These are phyloP conservation scores for Sitobion miscanthi DNA, from an alignment of 1,140 invertebrate species.

Conservation along the genomic window DNA sequence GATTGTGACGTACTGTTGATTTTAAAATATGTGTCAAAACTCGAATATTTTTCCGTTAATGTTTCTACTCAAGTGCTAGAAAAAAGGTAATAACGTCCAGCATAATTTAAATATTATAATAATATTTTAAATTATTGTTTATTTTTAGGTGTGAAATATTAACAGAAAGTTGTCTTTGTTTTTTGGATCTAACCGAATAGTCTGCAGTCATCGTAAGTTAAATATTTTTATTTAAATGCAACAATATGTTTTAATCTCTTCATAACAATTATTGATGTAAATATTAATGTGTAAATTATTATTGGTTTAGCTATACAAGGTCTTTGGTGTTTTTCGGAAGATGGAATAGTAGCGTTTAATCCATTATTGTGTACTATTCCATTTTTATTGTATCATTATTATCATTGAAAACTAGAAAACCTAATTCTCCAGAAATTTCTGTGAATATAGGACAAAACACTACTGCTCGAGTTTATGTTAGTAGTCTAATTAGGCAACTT, in stretches of 20 bases:
- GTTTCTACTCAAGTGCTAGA: conserved; percentile 75
- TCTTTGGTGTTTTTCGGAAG: conserved; percentile 79
- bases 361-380: conserved; percentile 83
- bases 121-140: neutral
- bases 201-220: conserved; percentile 78
- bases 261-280: conserved; percentile 62
- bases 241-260: neutral
- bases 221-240: neutral
- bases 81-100: conserved; percentile 57
- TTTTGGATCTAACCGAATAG: conserved; percentile 93
- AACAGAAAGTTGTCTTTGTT: conserved; percentile 92
- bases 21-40: conserved; percentile 74
- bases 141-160: conserved; percentile 75
- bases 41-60: conserved; percentile 84
- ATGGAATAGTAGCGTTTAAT: conserved; percentile 84
- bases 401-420: conserved; percentile 79
- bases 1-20: conserved; percentile 88
- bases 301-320: conserved; percentile 65
- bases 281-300: neutral
- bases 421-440: conserved; percentile 80
- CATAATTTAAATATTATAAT: neutral
- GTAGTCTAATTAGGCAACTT: conserved; percentile 57
- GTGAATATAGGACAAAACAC: conserved; percentile 85
- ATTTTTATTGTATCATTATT: conserved; percentile 86
- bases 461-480: conserved; percentile 73